phyloP scores from a whole-genome alignment of 2,113 vertebrate species.

The Podarcis raffonei region DNA sequence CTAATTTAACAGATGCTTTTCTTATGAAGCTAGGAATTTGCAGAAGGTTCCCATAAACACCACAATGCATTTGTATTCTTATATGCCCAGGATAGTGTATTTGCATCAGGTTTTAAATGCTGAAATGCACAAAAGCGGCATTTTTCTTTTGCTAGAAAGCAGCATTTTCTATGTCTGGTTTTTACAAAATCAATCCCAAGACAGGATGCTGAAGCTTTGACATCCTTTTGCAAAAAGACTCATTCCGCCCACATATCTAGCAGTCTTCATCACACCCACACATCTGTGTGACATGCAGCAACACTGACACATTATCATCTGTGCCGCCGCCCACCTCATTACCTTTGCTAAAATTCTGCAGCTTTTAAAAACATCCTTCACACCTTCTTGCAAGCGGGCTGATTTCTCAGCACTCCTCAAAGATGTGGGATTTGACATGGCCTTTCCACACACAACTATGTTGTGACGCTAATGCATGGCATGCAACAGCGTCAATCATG shows the following conservation, averaged over 20 bases:
- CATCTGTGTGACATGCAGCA: constrained; percentile 27
- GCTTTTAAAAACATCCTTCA: constrained; percentile 45
- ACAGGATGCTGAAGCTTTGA: constrained; percentile 33
- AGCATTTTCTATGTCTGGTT: constrained; percentile 3
- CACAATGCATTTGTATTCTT: background rate
- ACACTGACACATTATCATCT: constrained; percentile 29
- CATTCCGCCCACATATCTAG: constrained; percentile 31
- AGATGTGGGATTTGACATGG: background rate
- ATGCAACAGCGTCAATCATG: background rate
- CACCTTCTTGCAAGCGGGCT: constrained; percentile 34
- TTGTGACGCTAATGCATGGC: background rate
- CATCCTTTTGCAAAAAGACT: constrained; percentile 32
- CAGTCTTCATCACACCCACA: constrained; percentile 23
- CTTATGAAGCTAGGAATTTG: background rate
- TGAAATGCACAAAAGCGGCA: background rate
- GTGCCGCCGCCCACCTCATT: constrained; percentile 6
- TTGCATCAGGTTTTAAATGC: constrained; percentile 20
- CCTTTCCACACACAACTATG: background rate
- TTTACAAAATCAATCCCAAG: constrained; percentile 29
- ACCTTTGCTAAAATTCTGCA: constrained; percentile 39
- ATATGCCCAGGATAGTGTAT: background rate
- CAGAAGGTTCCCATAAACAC: background rate
- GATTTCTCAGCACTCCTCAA: constrained; percentile 16
- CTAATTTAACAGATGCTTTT: background rate
- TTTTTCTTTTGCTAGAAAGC: constrained; percentile 27